Conservation (phyloP, 2,888 invertebrate species). For the Sthenelais limicola region DNA sequence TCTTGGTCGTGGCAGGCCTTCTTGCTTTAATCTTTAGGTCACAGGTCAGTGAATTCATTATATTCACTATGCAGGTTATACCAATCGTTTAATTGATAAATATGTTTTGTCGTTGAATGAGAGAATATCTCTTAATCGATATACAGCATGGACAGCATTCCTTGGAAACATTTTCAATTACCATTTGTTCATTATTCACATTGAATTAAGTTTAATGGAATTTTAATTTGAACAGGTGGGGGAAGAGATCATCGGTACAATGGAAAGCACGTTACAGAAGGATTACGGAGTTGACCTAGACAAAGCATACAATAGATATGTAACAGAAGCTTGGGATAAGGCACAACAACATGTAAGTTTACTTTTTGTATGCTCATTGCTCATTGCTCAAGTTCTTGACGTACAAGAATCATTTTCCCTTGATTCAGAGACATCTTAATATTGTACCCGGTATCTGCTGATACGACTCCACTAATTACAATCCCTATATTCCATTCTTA, state of each 20-base stretch:
- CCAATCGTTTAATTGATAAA: too few species aligned
- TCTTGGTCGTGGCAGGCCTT: slow-evolving; percentile 47
- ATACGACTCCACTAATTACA: too few species aligned
- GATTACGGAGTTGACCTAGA: slow-evolving; percentile 50
- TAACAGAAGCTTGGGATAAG: slow-evolving; percentile 51
- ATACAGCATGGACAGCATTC: neutral
- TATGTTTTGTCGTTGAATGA: too few species aligned
- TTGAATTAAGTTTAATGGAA: neutral
- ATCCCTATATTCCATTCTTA: slow-evolving; percentile 30
- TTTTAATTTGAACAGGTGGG: slow-evolving; percentile 46
- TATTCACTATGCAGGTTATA: too few species aligned
- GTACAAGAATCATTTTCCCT: too few species aligned
- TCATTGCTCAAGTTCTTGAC: too few species aligned
- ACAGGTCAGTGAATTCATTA: too few species aligned
- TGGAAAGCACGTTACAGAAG: slow-evolving; percentile 47
- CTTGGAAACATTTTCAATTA: neutral
- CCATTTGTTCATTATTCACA: neutral
- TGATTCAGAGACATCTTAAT: neutral
- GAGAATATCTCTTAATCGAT: too few species aligned
- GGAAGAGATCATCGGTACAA: slow-evolving; percentile 48
- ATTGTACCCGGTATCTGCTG: too few species aligned
- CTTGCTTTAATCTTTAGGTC: slow-evolving; percentile 48
- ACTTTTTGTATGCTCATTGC: too few species aligned
- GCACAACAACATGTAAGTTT: slow-evolving; percentile 50
- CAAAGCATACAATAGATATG: slow-evolving; percentile 45